These are phyloP conservation scores for Cyclina sinensis DNA, from an alignment of 1,140 invertebrate species.

Conservation along the genomic window DNA sequence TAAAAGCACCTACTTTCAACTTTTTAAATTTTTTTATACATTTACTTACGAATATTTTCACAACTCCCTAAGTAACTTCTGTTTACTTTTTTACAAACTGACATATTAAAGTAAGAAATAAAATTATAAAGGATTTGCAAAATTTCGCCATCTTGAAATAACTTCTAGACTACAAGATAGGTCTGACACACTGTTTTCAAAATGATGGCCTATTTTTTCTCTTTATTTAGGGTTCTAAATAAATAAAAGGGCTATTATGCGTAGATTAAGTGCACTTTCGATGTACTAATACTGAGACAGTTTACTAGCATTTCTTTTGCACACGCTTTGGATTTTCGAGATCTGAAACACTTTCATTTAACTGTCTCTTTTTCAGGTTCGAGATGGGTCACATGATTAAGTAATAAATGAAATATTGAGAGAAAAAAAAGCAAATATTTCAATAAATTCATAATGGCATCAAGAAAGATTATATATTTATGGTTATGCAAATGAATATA, in stretches of 20 bases:
- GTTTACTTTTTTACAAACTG: too few relatives aligned
- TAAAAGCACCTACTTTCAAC: not conserved
- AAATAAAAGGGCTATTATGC: not conserved
- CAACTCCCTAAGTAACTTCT: too few relatives aligned
- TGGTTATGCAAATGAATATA: conserved; percentile 26
- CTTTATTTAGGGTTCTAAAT: not conserved
- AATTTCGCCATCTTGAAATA: too few relatives aligned
- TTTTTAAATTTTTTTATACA: too few relatives aligned
- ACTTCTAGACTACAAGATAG: too few relatives aligned
- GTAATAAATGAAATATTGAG: not conserved
- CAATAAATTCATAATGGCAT: too few relatives aligned
- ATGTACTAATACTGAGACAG: not conserved
- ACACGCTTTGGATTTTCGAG: conserved; percentile 34
- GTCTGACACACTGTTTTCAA: too few relatives aligned
- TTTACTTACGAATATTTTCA: too few relatives aligned
- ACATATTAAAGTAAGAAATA: too few relatives aligned
- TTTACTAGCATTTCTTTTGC: not conserved
- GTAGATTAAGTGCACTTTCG: not conserved
- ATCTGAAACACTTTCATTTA: not conserved
- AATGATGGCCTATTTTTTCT: too few relatives aligned
- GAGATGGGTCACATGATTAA: not conserved
- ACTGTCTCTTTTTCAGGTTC: not conserved
- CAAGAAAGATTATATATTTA: conserved; percentile 19
- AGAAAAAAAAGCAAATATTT: conserved; percentile 14
- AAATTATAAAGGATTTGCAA: too few relatives aligned